Conservation (phyloP, 2,888 invertebrate species). For the Agrochola macilenta region DNA sequence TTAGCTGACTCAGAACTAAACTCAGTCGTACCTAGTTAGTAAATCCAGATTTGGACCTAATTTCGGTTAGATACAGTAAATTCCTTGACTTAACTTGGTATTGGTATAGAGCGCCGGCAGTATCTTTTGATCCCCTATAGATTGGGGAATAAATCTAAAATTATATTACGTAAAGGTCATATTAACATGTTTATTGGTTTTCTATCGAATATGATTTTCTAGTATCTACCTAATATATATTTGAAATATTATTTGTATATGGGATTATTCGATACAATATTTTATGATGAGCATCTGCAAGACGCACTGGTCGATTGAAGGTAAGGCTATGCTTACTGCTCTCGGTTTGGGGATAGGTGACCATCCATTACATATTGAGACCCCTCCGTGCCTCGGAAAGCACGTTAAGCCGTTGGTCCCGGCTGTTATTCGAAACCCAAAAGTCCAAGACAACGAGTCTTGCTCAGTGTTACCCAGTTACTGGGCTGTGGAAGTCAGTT, state of each 20-base stretch:
- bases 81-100: constrained; percentile 13
- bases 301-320: not conserved
- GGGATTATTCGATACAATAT: not conserved
- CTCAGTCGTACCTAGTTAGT: not conserved
- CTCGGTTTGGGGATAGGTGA: no score
- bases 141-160: constrained; percentile 6
- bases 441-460: no score
- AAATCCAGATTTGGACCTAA: constrained; percentile 12
- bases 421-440: no score
- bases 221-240: not conserved
- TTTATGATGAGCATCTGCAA: not conserved
- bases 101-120: constrained; percentile 7
- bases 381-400: no score
- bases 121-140: constrained; percentile 13
- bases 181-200: constrained; percentile 8
- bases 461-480: no score
- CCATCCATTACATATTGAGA: no score
- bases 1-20: not conserved
- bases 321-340: not conserved
- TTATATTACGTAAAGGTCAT: not conserved
- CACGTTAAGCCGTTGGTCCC: no score
- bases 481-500: not conserved
- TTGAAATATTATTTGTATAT: not conserved
- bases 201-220: not conserved
- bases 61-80: constrained; percentile 19